Evolutionary conservation across 2,797 vertebrate species (phyloP), one percentile per base, ranked within the genome.

Genomic region (Siniperca undulata): DNA sequence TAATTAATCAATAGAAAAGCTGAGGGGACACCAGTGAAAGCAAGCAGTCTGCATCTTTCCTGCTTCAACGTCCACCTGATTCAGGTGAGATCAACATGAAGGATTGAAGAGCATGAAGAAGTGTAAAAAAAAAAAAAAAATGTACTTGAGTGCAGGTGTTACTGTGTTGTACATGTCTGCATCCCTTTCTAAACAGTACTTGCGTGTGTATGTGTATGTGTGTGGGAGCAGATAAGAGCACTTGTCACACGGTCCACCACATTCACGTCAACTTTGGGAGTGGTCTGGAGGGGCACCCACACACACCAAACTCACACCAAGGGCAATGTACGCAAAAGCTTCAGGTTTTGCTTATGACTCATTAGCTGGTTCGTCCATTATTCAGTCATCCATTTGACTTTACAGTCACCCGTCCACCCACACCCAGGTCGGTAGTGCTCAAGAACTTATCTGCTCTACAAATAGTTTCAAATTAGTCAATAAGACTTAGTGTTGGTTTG

Each of bases 141-240:
- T 62, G 4, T 53, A 70, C 17, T 10, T 6, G 48, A 53, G 3
- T 36, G 52, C 17, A 74, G 27, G 48, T 27, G 66, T 50, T n/a
- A 56, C 44, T 30, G 17, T 8, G 38, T 10, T 72, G 10, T 30
- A 50, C 30, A 36, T 1, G 40, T 78, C 53, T 70, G 53, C 7
- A 7, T 50, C 3, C 27, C 6, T 75, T 69, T 65, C 38, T 80
- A 81, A 84, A 86, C 77, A 36, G 27, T 42, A 22, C 73, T 17
- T 4, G 14, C 5, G n/a, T 38, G 53, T 81, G 30, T 30, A 2
- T 3, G 30, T 30, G 30, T 30, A 2, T 3, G 30, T 3, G 30
- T 0, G 30, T 0, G 40, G 20, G 13, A 73, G 65, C 38, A 87
- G 91, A 93, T 94, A 93, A 91, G 86, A 3, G 1, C 22, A 62